A percentile compares a stretch with the other conserved stretches of the same genome.
Conservation (phyloP, 1,140 invertebrate genomes). For the Drosophila miranda region DNA sequence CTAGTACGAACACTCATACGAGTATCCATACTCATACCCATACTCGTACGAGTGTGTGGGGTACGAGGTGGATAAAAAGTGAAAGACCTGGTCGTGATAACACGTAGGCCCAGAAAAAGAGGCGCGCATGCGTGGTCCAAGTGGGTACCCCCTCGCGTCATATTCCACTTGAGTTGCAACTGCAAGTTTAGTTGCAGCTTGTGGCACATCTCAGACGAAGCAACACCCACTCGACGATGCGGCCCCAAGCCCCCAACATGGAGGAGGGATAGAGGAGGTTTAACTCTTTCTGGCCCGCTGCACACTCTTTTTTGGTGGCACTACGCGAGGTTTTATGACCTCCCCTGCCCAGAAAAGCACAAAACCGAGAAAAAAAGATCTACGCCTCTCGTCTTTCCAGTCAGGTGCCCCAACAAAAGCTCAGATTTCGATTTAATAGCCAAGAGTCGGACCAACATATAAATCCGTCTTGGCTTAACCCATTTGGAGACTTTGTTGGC, state of each 20-base stretch:
- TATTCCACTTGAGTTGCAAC: conserved; percentile 15
- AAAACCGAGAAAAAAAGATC: conserved; percentile 36
- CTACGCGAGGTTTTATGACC: conserved; percentile 69
- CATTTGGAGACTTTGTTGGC: conserved; percentile 65
- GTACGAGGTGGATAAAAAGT: conserved; percentile 36
- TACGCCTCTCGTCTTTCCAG: conserved; percentile 52
- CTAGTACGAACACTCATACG: not conserved
- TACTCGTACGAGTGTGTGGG: not conserved
- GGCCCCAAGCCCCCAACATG: not conserved
- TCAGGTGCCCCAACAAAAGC: conserved; percentile 72
- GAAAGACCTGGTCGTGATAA: conserved; percentile 70
- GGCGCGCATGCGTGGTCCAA: conserved; percentile 65
- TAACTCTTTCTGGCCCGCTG: conserved; percentile 31
- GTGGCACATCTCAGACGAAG: conserved; percentile 37
- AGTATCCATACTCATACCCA: not conserved
- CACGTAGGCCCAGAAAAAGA: conserved; percentile 64
- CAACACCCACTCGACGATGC: conserved; percentile 66
- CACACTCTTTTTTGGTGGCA: conserved; percentile 65
- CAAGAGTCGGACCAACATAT: conserved; percentile 54
- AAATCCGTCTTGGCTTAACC: conserved; percentile 58
- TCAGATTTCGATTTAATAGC: conserved; percentile 57
- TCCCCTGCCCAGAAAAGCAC: conserved; percentile 36
- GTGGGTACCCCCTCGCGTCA: conserved; percentile 16
- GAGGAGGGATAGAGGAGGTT: conserved; percentile 9
- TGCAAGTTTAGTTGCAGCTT: conserved; percentile 30